Percentiles rank a stretch among this genome's conserved stretches.
Conservation (phyloP, 1,140 invertebrate genomes). For the Popillia japonica region DNA sequence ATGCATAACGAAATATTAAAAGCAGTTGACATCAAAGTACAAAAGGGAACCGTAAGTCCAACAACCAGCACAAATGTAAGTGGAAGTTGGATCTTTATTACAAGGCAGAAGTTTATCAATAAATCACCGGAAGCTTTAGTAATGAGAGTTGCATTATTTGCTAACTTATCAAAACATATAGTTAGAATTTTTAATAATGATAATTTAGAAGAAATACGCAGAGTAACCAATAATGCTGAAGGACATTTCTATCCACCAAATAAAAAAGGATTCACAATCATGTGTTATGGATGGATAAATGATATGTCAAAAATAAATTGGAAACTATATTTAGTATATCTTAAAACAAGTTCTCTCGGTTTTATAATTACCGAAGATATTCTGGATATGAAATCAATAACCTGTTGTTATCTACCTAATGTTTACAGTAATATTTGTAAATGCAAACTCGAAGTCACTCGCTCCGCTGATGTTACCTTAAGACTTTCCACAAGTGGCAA, state of each 20-base stretch:
- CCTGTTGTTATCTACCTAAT: slow-evolving; percentile 53
- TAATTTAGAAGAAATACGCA: slow-evolving; percentile 50
- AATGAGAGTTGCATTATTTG: slow-evolving; percentile 53
- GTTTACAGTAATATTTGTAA: slow-evolving; percentile 46
- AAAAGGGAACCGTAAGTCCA: not conserved
- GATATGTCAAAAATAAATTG: slow-evolving; percentile 48
- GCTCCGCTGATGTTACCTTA: slow-evolving; percentile 45
- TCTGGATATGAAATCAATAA: slow-evolving; percentile 43
- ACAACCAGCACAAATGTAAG: not conserved
- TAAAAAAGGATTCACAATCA: slow-evolving; percentile 55
- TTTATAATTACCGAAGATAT: slow-evolving; percentile 35
- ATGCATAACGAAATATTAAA: slow-evolving; percentile 12
- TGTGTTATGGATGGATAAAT: slow-evolving; percentile 56
- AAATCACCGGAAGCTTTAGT: slow-evolving; percentile 44
- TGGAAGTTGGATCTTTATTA: slow-evolving; percentile 45
- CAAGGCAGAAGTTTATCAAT: slow-evolving; percentile 45
- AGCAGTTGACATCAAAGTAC: not conserved
- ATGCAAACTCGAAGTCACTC: slow-evolving; percentile 41
- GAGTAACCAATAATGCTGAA: slow-evolving; percentile 49
- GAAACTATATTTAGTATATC: slow-evolving; percentile 53
- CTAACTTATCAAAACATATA: slow-evolving; percentile 48
- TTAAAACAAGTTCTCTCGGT: slow-evolving; percentile 44
- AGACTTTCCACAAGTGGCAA: slow-evolving; percentile 46
- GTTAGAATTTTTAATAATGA: slow-evolving; percentile 59
- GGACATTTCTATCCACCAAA: slow-evolving; percentile 48